Conservation (phyloP, 2,797 vertebrate species). For the Cheirogaleus major region DNA sequence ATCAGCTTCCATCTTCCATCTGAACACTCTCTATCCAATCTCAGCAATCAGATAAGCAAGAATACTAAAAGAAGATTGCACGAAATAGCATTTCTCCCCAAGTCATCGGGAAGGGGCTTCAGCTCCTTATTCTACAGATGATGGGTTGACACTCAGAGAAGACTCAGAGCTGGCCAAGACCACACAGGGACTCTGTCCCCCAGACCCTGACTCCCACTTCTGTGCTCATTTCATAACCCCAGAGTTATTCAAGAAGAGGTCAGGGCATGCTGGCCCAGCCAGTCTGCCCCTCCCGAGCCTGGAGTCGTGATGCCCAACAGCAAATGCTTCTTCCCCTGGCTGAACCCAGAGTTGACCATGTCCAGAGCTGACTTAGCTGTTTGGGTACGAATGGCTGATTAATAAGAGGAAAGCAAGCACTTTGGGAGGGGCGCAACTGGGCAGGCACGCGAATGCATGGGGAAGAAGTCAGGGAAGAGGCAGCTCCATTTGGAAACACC, state of each 20-base stretch:
- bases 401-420: slow-evolving; percentile 38
- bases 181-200: background rate
- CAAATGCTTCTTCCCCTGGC: background rate
- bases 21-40: background rate
- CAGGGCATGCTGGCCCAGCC: background rate
- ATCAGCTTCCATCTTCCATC: background rate
- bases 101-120: background rate
- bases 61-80: background rate
- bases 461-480: slow-evolving; percentile 41
- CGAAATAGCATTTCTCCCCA: background rate
- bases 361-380: slow-evolving; percentile 67
- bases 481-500: slow-evolving; percentile 78
- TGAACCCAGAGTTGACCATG: background rate
- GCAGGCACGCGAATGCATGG: background rate
- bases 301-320: background rate
- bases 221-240: background rate
- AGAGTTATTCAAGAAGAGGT: background rate
- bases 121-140: background rate
- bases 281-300: background rate
- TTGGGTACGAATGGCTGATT: background rate
- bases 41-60: background rate
- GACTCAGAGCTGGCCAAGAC: background rate
- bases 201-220: background rate
- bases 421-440: background rate
- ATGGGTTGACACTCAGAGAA: background rate